Percentiles rank a stretch among this genome's conserved stretches.
phyloP scores from a whole-genome alignment of 2,888 invertebrate genomes.

The Drosophila setosimentum region DNA sequence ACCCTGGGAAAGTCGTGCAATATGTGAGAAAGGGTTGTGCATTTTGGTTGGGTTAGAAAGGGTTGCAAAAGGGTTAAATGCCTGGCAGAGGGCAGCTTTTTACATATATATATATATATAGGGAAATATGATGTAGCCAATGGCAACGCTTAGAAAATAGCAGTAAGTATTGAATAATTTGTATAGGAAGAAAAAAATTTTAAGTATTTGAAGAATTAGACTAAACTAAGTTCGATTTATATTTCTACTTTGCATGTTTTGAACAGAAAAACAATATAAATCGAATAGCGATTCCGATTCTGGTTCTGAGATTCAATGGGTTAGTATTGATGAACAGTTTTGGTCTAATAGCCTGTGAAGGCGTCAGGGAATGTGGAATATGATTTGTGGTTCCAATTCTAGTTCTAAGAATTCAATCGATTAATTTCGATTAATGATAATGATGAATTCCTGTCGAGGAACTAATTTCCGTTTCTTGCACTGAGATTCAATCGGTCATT shows the following conservation, averaged over 20 bases:
- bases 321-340: too few relatives aligned
- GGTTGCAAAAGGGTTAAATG: conserved; percentile 51
- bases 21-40: conserved; percentile 51
- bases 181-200: not conserved
- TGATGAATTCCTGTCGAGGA: too few relatives aligned
- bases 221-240: not conserved
- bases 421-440: too few relatives aligned
- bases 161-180: not conserved
- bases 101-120: not conserved
- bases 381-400: too few relatives aligned
- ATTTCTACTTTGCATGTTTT: not conserved
- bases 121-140: conserved; percentile 43
- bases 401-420: too few relatives aligned
- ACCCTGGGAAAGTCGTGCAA: conserved; percentile 35
- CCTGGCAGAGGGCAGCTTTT: conserved; percentile 6
- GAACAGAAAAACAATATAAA: not conserved
- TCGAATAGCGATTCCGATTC: not conserved
- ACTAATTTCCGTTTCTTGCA: too few relatives aligned
- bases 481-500: too few relatives aligned
- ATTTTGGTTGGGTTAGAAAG: conserved; percentile 23
- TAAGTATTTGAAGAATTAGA: not conserved
- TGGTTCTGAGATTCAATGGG: too few relatives aligned
- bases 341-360: too few relatives aligned
- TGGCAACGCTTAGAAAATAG: conserved; percentile 27
- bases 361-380: too few relatives aligned